These are phyloP conservation scores for Dysidea cf. avara DNA, from an alignment of 37 sponge, comb jelly and placozoan genomes.

Conservation along the genomic window DNA sequence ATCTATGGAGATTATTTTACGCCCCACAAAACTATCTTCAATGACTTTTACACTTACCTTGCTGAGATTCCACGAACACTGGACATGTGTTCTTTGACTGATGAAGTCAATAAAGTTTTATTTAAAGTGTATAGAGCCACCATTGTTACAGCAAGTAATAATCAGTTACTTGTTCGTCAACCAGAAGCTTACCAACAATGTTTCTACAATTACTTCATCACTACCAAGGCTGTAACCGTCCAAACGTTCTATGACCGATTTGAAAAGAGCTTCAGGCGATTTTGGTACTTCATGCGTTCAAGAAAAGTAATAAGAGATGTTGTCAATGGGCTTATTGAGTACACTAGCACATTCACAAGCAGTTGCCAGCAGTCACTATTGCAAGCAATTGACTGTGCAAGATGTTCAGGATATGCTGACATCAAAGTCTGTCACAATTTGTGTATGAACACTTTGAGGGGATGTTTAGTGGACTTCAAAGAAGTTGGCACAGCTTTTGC, in stretches of 20 bases:
- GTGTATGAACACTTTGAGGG: conserved; percentile 51
- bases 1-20: conserved; percentile 8
- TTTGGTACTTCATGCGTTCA: conserved; percentile 29
- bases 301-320: conserved; percentile 7
- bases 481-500: conserved; percentile 15
- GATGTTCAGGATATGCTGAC: conserved; percentile 31
- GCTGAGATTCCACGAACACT: conserved; percentile 9
- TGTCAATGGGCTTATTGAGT: background rate
- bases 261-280: conserved; percentile 6
- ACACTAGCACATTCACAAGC: background rate
- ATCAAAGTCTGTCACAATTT: conserved; percentile 14
- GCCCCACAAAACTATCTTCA: conserved; percentile 23
- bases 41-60: conserved; percentile 41
- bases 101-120: conserved; percentile 33
- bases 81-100: conserved; percentile 6
- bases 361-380: conserved; percentile 33
- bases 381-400: conserved; percentile 30
- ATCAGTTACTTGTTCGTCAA: background rate
- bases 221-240: background rate
- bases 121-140: conserved; percentile 43
- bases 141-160: background rate
- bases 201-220: conserved; percentile 34
- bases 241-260: background rate
- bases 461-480: conserved; percentile 36
- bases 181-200: conserved; percentile 17